Percentiles rank a stretch among this genome's conserved stretches.
These are phyloP conservation scores for Trematomus loennbergii DNA, from an alignment of 2,113 vertebrate species.

Conservation along the genomic window DNA sequence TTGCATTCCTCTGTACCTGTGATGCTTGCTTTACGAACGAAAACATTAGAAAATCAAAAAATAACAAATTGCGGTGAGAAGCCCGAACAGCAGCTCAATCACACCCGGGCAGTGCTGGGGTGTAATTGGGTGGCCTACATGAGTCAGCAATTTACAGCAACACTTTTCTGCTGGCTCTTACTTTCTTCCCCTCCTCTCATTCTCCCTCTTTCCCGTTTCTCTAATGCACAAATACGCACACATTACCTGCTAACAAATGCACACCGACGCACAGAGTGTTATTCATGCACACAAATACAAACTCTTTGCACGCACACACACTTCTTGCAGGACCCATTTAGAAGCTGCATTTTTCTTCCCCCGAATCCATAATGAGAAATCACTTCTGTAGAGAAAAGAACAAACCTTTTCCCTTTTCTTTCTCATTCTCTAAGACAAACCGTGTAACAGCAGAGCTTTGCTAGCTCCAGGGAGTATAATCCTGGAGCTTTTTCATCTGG, in stretches of 20 bases:
- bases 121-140: slow-evolving; percentile 65
- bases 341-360: neutral
- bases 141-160: slow-evolving; percentile 73
- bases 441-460: slow-evolving; percentile 27
- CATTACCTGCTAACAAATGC: neutral
- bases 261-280: neutral
- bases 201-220: neutral
- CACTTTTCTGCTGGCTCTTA: slow-evolving; percentile 43
- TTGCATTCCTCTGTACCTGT: slow-evolving; percentile 7
- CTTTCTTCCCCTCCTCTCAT: slow-evolving; percentile 18
- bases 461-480: slow-evolving; percentile 33
- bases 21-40: slow-evolving; percentile 16
- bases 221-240: slow-evolving; percentile 8
- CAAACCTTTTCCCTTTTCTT: neutral
- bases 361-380: slow-evolving; percentile 45
- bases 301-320: neutral
- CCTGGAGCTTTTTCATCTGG: slow-evolving; percentile 35
- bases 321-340: neutral
- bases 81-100: slow-evolving; percentile 57
- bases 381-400: slow-evolving; percentile 31
- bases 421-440: slow-evolving; percentile 30
- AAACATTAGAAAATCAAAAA: slow-evolving; percentile 44
- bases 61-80: slow-evolving; percentile 64
- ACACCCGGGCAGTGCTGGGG: slow-evolving; percentile 45
- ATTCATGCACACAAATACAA: neutral